Conservation (phyloP, 2,888 invertebrate species). For the Tetranychus piercei region DNA sequence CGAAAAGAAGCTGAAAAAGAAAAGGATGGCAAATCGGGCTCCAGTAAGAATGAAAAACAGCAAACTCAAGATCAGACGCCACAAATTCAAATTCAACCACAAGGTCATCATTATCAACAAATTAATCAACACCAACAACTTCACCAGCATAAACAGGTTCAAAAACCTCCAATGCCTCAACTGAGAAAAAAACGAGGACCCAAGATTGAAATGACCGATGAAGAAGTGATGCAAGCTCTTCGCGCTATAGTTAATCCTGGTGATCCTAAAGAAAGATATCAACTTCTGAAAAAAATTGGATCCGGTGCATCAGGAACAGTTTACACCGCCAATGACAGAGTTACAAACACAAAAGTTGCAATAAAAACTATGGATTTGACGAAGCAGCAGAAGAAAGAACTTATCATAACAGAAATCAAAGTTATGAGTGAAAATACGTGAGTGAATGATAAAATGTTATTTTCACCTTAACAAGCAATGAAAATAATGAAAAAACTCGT, state of each 20-base stretch:
- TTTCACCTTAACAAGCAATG: not conserved
- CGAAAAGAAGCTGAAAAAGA: not conserved
- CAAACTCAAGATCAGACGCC: not conserved
- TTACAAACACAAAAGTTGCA: constrained; percentile 58
- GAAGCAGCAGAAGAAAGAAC: constrained; percentile 84
- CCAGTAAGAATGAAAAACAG: not conserved
- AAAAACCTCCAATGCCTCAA: constrained; percentile 6
- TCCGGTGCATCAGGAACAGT: constrained; percentile 83
- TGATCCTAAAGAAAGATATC: constrained; percentile 61
- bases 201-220: constrained; percentile 43
- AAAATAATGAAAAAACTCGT: not conserved
- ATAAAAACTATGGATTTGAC: constrained; percentile 88
- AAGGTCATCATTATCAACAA: not conserved
- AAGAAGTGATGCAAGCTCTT: constrained; percentile 56
- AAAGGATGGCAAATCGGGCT: not conserved
- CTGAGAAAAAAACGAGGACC: constrained; percentile 20
- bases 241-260: constrained; percentile 58
- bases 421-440: constrained; percentile 65
- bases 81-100: not conserved
- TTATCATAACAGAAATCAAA: constrained; percentile 75
- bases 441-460: constrained; percentile 7
- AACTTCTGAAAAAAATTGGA: constrained; percentile 63
- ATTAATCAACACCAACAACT: not conserved
- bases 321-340: constrained; percentile 63
- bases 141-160: constrained; percentile 5